These are phyloP conservation scores for Propithecus deckenii DNA, from an alignment of 2,797 vertebrate genomes.

Conservation along the genomic window DNA sequence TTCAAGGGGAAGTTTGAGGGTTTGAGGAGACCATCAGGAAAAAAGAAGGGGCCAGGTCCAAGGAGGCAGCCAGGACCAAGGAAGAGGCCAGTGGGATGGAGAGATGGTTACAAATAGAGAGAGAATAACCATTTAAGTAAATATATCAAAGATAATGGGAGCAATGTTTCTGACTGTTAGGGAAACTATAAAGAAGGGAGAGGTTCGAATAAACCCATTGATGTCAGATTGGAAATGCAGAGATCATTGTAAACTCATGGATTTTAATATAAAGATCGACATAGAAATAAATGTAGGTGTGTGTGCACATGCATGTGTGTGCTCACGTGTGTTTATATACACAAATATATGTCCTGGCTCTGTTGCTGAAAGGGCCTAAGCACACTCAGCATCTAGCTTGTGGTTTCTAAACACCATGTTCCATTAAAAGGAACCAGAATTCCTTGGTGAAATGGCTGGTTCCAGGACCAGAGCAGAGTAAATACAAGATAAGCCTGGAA, in stretches of 20 bases:
- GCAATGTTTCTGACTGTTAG: neutral
- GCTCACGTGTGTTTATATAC: neutral
- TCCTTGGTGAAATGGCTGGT: neutral
- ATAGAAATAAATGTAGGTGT: neutral
- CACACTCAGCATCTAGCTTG: neutral
- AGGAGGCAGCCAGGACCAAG: neutral
- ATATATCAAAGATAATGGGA: neutral
- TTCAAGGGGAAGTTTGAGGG: neutral
- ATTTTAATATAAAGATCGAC: neutral
- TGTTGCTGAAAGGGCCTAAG: neutral
- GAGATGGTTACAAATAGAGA: neutral
- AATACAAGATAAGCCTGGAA: neutral
- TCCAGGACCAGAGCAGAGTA: neutral
- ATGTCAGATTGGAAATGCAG: neutral
- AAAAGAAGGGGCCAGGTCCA: neutral
- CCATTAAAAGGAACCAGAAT: neutral
- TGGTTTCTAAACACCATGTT: neutral
- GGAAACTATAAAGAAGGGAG: neutral
- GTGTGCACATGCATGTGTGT: neutral
- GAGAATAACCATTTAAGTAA: neutral
- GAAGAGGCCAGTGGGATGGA: neutral
- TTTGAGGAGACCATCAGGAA: neutral
- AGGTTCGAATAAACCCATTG: neutral
- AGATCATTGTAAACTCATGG: neutral
- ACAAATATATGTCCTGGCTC: neutral